phyloP scores from a whole-genome alignment of 2,797 vertebrate species.

The Sebastes glaucus region DNA sequence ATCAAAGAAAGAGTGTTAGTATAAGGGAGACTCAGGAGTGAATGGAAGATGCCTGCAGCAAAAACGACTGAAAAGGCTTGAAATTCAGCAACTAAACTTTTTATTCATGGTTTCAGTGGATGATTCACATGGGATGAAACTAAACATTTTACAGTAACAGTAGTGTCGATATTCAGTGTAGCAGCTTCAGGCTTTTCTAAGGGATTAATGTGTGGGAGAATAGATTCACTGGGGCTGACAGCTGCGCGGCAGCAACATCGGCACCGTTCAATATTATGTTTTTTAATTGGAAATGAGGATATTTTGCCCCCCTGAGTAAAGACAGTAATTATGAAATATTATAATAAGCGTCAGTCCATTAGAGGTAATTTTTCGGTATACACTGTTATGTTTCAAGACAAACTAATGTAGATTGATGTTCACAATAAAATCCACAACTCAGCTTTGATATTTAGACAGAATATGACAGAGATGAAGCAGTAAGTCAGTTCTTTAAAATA shows the following conservation, averaged over 20 bases:
- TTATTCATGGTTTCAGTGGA: not conserved
- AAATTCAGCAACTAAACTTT: not conserved
- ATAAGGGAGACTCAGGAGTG: not conserved
- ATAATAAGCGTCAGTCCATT: not conserved
- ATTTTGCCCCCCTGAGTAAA: not conserved
- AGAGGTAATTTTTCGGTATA: not conserved
- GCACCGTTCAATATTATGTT: not conserved
- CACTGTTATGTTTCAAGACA: not conserved
- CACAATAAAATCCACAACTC: not conserved
- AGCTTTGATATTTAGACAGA: not conserved
- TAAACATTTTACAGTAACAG: not conserved
- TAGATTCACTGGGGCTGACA: not conserved
- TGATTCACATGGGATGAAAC: not conserved
- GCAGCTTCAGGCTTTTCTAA: not conserved
- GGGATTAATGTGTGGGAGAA: not conserved
- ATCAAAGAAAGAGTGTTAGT: not conserved
- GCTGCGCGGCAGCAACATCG: not conserved
- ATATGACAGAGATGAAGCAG: not conserved
- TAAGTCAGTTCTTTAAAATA: not conserved
- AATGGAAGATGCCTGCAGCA: not conserved
- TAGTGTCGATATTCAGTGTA: not conserved
- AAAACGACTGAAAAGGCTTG: not conserved
- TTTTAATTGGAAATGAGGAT: conserved; percentile 18
- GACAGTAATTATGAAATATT: not conserved
- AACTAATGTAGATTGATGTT: not conserved